phyloP scores from a whole-genome alignment of 2,113 vertebrate species.

The Tragelaphus strepsiceros region DNA sequence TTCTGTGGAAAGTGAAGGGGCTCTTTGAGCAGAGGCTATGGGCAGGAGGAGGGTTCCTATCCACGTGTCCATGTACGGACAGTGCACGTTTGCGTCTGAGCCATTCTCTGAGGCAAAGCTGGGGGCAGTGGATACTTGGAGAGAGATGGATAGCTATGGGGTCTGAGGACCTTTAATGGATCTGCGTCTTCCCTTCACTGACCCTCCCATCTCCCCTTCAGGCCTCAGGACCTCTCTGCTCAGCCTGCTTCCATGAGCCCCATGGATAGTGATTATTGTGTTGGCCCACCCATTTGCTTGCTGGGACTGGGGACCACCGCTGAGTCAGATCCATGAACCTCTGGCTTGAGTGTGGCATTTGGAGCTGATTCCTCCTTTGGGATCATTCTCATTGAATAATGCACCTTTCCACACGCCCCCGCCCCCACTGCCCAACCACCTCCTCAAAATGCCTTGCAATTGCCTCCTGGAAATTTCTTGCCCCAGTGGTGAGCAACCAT shows the following conservation, averaged over 20 bases:
- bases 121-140: not conserved
- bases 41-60: not conserved
- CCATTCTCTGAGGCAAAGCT: not conserved
- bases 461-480: too few species aligned
- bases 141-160: fast-evolving
- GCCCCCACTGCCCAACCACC: too few species aligned
- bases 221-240: not conserved
- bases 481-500: fast-evolving
- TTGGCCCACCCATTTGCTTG: not conserved
- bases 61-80: fast-evolving
- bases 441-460: not conserved
- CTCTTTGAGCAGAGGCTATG: not conserved
- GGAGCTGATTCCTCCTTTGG: not conserved
- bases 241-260: not conserved
- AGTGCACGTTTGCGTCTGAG: fast-evolving
- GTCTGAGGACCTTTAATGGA: not conserved
- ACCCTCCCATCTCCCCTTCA: not conserved
- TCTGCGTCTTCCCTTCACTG: not conserved
- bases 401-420: fast-evolving
- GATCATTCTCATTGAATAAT: not conserved
- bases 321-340: not conserved
- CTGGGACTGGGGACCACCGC: fast-evolving
- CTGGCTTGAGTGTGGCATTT: not conserved
- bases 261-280: not conserved
- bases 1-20: not conserved